Percentiles rank a stretch among this genome's conserved stretches.
Conservation (phyloP, 2,888 invertebrate species). For the Cheilosia impressa region DNA sequence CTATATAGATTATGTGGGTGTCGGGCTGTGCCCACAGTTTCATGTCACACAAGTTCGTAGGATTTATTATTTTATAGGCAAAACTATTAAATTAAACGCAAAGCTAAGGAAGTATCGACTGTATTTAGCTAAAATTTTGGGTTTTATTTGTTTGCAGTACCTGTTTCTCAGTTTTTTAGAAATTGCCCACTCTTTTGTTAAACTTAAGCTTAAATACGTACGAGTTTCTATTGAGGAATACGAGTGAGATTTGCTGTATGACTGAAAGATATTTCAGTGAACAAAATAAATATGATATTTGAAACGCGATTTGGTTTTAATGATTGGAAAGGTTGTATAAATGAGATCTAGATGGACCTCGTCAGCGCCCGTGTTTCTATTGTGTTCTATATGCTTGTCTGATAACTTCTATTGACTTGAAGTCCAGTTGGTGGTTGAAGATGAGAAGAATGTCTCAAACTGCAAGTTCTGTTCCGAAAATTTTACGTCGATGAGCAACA, state of each 20-base stretch:
- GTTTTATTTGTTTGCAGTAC: slow-evolving; percentile 1
- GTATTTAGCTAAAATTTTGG: slow-evolving; percentile 6
- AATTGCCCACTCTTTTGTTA: slow-evolving; percentile 19
- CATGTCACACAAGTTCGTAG: too few species aligned
- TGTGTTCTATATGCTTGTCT: too few species aligned
- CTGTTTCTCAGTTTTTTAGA: background rate
- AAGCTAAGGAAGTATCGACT: slow-evolving; percentile 2
- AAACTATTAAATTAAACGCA: background rate
- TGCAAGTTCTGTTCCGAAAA: too few species aligned
- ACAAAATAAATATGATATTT: slow-evolving; percentile 64
- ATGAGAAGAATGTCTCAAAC: too few species aligned
- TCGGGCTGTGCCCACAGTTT: too few species aligned
- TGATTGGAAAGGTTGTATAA: background rate
- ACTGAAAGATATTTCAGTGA: slow-evolving; percentile 55
- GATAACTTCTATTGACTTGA: too few species aligned
- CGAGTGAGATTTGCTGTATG: slow-evolving; percentile 66
- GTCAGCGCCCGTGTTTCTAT: too few species aligned
- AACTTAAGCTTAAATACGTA: slow-evolving; percentile 39
- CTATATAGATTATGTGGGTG: too few species aligned
- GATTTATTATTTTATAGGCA: background rate
- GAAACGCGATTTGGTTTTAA: slow-evolving; percentile 8
- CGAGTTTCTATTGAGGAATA: slow-evolving; percentile 50
- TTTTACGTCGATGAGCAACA: too few species aligned
- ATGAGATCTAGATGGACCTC: too few species aligned
- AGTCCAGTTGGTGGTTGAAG: too few species aligned